These are phyloP conservation scores for Aplodontia rufa DNA, from an alignment of 2,113 vertebrate genomes.

Conservation along the genomic window DNA sequence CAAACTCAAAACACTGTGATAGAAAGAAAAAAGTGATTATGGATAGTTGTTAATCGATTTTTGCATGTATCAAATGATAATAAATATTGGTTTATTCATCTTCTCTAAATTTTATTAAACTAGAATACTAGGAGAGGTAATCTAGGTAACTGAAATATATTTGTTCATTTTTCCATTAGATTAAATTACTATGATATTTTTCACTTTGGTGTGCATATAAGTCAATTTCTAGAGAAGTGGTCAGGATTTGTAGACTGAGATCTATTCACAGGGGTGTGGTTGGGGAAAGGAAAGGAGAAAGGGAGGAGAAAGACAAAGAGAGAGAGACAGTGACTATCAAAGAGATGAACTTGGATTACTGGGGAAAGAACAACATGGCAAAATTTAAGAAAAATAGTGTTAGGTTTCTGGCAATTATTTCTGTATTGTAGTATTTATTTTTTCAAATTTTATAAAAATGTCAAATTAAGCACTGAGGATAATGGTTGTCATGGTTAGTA, in stretches of 20 bases:
- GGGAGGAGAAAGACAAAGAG: not conserved
- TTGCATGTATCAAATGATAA: not conserved
- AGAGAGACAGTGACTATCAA: not conserved
- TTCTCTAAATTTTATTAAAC: not conserved
- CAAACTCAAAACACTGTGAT: not conserved
- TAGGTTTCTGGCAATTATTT: not conserved
- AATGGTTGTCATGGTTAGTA: no score
- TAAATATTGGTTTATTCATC: not conserved
- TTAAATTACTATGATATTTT: not conserved
- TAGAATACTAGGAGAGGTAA: not conserved
- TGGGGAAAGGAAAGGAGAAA: not conserved
- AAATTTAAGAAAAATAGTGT: not conserved
- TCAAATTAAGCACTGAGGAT: not conserved
- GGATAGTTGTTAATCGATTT: not conserved
- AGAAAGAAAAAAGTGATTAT: not conserved
- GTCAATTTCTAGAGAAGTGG: not conserved
- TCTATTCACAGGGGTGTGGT: not conserved
- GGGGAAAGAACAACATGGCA: not conserved
- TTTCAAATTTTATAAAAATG: constrained; percentile 21
- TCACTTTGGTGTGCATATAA: not conserved
- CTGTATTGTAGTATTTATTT: not conserved
- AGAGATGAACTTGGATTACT: not conserved
- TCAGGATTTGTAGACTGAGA: not conserved
- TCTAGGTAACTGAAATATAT: not conserved
- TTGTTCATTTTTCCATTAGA: not conserved